A percentile compares a stretch with the other conserved stretches of the same genome.
These are phyloP conservation scores for Psittacula echo DNA, from an alignment of 2,797 vertebrate species.

Conservation along the genomic window DNA sequence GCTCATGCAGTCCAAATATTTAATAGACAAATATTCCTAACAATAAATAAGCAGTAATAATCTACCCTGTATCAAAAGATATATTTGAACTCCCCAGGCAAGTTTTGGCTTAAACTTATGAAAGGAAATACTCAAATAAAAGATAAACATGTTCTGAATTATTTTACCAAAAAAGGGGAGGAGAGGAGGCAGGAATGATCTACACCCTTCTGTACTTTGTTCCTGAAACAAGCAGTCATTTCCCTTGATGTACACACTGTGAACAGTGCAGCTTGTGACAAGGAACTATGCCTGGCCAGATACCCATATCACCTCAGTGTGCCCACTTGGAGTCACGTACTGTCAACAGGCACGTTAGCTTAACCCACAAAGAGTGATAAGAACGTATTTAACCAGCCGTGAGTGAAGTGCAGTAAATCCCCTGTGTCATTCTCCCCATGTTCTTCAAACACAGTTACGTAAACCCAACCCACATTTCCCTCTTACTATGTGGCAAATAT, in stretches of 20 bases:
- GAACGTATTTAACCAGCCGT: background rate
- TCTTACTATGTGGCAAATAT: constrained; percentile 11
- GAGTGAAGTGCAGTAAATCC: background rate
- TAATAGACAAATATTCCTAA: constrained; percentile 3
- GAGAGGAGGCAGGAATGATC: background rate
- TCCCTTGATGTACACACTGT: background rate
- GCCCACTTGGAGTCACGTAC: background rate
- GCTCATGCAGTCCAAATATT: constrained; percentile 27
- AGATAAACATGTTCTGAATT: background rate
- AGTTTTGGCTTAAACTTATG: background rate
- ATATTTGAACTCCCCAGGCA: background rate
- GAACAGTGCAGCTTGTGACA: background rate
- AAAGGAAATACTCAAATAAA: background rate
- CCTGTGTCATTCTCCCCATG: background rate
- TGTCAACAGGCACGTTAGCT: background rate
- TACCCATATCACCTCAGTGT: background rate
- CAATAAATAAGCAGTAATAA: constrained; percentile 16
- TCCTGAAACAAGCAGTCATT: background rate
- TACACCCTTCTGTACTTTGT: background rate
- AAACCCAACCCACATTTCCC: background rate
- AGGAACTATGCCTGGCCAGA: background rate
- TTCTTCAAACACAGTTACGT: background rate
- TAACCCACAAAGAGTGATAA: background rate
- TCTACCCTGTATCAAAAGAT: background rate
- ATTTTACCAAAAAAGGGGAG: background rate